Percentiles rank a stretch among this genome's conserved stretches.
phyloP scores from a whole-genome alignment of 2,797 vertebrate species.

The Phyllotis vaccarum region DNA sequence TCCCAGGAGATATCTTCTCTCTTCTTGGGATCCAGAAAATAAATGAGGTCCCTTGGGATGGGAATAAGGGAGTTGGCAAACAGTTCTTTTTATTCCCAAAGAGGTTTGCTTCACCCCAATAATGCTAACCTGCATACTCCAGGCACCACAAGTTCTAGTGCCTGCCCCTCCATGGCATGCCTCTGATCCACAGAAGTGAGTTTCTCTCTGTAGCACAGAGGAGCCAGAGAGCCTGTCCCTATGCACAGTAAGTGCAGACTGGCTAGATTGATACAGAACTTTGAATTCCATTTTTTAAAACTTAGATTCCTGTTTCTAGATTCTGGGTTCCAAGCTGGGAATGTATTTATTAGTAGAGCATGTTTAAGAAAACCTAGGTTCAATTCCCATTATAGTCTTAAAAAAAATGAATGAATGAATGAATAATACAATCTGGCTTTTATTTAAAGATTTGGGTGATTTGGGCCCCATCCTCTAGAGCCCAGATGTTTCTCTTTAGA shows the following conservation, averaged over 20 bases:
- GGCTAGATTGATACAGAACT: background rate
- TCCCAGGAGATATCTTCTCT: constrained; percentile 57
- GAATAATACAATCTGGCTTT: background rate
- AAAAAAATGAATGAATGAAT: no score
- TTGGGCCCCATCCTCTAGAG: background rate
- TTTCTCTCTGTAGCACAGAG: background rate
- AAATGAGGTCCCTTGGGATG: constrained; percentile 78
- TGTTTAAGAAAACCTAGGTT: background rate
- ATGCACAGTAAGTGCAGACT: background rate
- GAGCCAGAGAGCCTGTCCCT: background rate
- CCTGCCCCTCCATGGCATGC: background rate
- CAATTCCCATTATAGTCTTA: background rate
- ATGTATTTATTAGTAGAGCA: background rate
- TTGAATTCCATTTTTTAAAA: constrained; percentile 22
- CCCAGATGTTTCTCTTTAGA: background rate
- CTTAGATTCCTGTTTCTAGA: background rate
- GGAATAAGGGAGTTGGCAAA: constrained; percentile 66
- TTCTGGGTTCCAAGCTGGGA: background rate
- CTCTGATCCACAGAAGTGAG: background rate
- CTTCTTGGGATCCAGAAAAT: constrained; percentile 75
- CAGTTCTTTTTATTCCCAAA: constrained; percentile 46
- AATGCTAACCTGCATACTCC: constrained; percentile 53
- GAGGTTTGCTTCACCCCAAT: constrained; percentile 59
- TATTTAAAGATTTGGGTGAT: background rate
- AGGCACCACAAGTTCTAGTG: background rate